Evolutionary conservation across 1,140 invertebrate species (phyloP).

Genomic region (Saccostrea cuccullata): DNA sequence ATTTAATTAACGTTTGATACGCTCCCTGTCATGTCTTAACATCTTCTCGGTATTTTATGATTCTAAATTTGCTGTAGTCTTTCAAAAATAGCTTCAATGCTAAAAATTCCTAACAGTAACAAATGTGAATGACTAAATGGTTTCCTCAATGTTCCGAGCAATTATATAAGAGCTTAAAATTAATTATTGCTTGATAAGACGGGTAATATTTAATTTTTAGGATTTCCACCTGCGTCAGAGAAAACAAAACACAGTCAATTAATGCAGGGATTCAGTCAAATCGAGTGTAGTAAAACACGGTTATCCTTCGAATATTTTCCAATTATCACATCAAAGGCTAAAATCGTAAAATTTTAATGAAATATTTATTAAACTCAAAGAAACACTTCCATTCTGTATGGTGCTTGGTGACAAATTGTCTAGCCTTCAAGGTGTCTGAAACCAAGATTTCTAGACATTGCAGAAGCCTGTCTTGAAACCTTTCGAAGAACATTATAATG

Average conservation of each 20-base stretch:
- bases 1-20: neutral
- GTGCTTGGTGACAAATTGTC: neutral
- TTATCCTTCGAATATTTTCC: neutral
- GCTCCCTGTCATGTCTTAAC: neutral
- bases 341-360: constrained; percentile 1
- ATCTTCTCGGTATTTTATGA: neutral
- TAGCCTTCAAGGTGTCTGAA: neutral
- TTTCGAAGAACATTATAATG: no score
- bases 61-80: neutral
- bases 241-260: constrained; percentile 11
- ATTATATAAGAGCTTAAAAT: neutral
- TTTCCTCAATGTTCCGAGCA: constrained; percentile 10
- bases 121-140: neutral
- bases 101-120: neutral
- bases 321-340: constrained; percentile 1
- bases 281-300: neutral
- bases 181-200: constrained; percentile 23
- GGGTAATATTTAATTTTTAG: neutral
- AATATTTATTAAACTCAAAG: neutral
- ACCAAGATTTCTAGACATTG: no score
- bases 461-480: no score
- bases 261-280: neutral
- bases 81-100: neutral
- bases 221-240: neutral
- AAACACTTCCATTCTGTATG: neutral